Percentiles rank a stretch among this genome's conserved stretches.
These are phyloP conservation scores for Sebastes steindachneri DNA, from an alignment of 2,797 vertebrate species.

Conservation along the genomic window DNA sequence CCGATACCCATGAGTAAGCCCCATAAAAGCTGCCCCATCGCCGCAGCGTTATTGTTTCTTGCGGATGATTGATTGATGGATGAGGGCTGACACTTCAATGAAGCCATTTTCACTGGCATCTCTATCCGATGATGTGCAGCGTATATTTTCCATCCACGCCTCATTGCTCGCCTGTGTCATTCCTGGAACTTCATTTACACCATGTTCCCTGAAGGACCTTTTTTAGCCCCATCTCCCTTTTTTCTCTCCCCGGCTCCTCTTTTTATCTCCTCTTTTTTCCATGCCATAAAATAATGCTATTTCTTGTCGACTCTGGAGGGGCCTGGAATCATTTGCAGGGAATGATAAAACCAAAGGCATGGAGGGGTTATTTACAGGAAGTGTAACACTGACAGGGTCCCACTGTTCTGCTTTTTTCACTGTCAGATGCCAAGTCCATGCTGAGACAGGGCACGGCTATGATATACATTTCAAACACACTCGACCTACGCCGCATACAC, in stretches of 20 bases:
- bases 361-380: constrained; percentile 84
- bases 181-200: constrained; percentile 99
- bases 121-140: constrained; percentile 99
- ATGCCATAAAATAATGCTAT: constrained; percentile 90
- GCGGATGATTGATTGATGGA: constrained; percentile 99
- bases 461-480: constrained; percentile 60
- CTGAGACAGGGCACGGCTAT: constrained; percentile 53
- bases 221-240: constrained; percentile 80
- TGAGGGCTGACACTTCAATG: constrained; percentile 99
- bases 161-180: constrained; percentile 99
- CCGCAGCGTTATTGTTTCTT: constrained; percentile 97
- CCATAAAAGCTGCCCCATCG: constrained; percentile 95
- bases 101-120: constrained; percentile 99
- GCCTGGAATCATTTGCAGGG: constrained; percentile 88
- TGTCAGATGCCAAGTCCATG: constrained; percentile 67
- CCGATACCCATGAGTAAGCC: constrained; percentile 99
- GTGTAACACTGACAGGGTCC: constrained; percentile 71
- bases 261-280: constrained; percentile 73
- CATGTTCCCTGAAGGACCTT: constrained; percentile 97
- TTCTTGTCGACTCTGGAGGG: constrained; percentile 90
- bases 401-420: constrained; percentile 67
- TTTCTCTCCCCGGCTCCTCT: constrained; percentile 61
- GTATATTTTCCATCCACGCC: constrained; percentile 99
- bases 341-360: constrained; percentile 83
- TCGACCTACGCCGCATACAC: constrained; percentile 25